Percentiles rank a stretch among this genome's conserved stretches.
phyloP scores from a whole-genome alignment of 2,113 vertebrate species.

The Cololabis saira region DNA sequence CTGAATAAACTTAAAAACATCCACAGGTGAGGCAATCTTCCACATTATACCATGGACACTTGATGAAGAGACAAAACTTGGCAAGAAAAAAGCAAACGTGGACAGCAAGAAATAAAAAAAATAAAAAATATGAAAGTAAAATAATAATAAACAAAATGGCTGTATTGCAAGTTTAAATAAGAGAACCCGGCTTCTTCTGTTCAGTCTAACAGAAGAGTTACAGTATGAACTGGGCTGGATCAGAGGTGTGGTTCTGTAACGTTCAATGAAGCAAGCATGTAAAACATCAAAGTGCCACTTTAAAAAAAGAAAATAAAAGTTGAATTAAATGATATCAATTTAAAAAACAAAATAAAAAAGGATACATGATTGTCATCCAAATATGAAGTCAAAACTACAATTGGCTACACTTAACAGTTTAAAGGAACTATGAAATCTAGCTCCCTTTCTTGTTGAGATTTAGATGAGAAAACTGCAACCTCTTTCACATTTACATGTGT shows the following conservation, averaged over 20 bases:
- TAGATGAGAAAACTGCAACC: not conserved
- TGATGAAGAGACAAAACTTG: slow-evolving; percentile 21
- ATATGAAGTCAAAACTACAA: slow-evolving; percentile 33
- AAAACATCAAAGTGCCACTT: slow-evolving; percentile 58
- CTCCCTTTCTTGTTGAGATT: not conserved
- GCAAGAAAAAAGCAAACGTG: slow-evolving; percentile 29
- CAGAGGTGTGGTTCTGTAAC: slow-evolving; percentile 12
- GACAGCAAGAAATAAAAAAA: slow-evolving; percentile 18
- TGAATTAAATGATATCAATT: slow-evolving; percentile 4
- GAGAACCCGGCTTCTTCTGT: slow-evolving; percentile 42
- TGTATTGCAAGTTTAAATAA: slow-evolving; percentile 36
- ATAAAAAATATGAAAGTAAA: slow-evolving; percentile 6
- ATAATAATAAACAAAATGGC: slow-evolving; percentile 28
- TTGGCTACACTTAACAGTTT: slow-evolving; percentile 23
- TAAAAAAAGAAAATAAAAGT: slow-evolving; percentile 38
- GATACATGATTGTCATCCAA: slow-evolving; percentile 68
- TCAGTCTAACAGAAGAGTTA: slow-evolving; percentile 29
- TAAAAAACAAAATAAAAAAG: slow-evolving; percentile 26
- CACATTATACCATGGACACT: slow-evolving; percentile 21
- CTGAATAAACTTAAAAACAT: slow-evolving; percentile 37
- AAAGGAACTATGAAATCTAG: slow-evolving; percentile 5
- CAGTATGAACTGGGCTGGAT: slow-evolving; percentile 28
- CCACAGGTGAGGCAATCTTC: slow-evolving; percentile 38
- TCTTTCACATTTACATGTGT: not conserved
- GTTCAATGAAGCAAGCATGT: slow-evolving; percentile 16